Evolutionary conservation across 2,888 invertebrate species (phyloP).

Genomic region (Cyclophora albipunctata): DNA sequence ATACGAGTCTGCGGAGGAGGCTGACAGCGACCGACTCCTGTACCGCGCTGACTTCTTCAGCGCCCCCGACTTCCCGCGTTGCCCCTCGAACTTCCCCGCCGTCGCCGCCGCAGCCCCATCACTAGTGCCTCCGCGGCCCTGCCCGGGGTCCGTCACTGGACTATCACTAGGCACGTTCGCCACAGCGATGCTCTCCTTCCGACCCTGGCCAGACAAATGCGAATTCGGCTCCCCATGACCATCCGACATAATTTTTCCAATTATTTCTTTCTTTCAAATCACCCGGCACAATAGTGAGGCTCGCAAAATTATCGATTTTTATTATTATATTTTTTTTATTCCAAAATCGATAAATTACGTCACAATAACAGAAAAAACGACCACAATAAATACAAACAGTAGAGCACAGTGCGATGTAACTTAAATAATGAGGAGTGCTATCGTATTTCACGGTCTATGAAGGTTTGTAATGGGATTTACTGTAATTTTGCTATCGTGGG

Average conservation of each 20-base stretch:
- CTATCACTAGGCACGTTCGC: conserved; percentile 79
- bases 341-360: conserved; percentile 19
- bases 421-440: conserved; percentile 7
- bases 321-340: conserved; percentile 2
- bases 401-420: conserved; percentile 12
- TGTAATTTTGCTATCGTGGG: conserved; percentile 14
- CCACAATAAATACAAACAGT: conserved; percentile 20
- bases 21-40: conserved; percentile 92
- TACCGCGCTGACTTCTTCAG: conserved; percentile 91
- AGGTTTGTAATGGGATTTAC: conserved; percentile 7
- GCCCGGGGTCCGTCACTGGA: conserved; percentile 86
- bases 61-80: conserved; percentile 79
- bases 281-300: conserved; percentile 1
- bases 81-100: conserved; percentile 63
- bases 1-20: conserved; percentile 96
- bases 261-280: conserved; percentile 10
- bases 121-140: conserved; percentile 58
- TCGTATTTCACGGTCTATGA: conserved; percentile 4
- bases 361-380: conserved; percentile 17
- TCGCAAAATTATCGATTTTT: conserved; percentile 11
- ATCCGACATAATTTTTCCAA: conserved; percentile 43
- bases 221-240: conserved; percentile 52
- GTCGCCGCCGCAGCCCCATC: conserved; percentile 38
- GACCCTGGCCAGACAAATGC: conserved; percentile 35
- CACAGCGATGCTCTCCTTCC: conserved; percentile 57